These are phyloP conservation scores for Drosophila mimetica DNA, from an alignment of 2,888 invertebrate species.

Conservation along the genomic window DNA sequence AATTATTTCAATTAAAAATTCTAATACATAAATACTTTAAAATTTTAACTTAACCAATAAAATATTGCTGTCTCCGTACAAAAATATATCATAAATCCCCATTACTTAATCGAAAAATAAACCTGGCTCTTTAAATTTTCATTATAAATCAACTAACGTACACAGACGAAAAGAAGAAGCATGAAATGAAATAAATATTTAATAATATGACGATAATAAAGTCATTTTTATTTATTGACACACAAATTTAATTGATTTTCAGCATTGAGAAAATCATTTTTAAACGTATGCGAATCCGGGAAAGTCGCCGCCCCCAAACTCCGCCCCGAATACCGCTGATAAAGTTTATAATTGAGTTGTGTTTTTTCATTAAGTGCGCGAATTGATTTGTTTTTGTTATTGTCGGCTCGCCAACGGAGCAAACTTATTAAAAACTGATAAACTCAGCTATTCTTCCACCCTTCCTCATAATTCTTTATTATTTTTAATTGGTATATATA, in stretches of 20 bases:
- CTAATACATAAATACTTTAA: too few relatives aligned
- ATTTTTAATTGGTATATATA: slow-evolving; percentile 28
- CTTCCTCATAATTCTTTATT: not conserved
- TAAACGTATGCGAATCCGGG: slow-evolving; percentile 36
- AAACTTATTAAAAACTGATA: slow-evolving; percentile 78
- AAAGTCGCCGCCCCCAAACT: slow-evolving; percentile 20
- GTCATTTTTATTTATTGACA: slow-evolving; percentile 65
- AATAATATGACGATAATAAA: slow-evolving; percentile 62
- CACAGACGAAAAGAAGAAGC: slow-evolving; percentile 10
- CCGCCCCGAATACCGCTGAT: slow-evolving; percentile 46
- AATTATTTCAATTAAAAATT: too few relatives aligned
- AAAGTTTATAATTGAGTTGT: slow-evolving; percentile 78
- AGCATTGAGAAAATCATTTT: slow-evolving; percentile 65
- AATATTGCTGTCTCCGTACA: not conserved
- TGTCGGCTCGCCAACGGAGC: slow-evolving; percentile 45
- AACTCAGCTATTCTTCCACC: slow-evolving; percentile 37
- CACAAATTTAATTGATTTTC: slow-evolving; percentile 67
- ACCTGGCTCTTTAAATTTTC: slow-evolving; percentile 42
- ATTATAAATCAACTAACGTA: slow-evolving; percentile 51
- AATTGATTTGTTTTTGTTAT: slow-evolving; percentile 67
- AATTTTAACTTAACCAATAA: not conserved
- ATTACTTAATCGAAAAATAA: not conserved
- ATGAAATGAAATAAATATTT: slow-evolving; percentile 24
- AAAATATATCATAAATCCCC: too few relatives aligned
- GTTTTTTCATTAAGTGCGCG: slow-evolving; percentile 78